These are phyloP conservation scores for Calidris pygmaea DNA, from an alignment of 2,113 vertebrate genomes.

Conservation along the genomic window DNA sequence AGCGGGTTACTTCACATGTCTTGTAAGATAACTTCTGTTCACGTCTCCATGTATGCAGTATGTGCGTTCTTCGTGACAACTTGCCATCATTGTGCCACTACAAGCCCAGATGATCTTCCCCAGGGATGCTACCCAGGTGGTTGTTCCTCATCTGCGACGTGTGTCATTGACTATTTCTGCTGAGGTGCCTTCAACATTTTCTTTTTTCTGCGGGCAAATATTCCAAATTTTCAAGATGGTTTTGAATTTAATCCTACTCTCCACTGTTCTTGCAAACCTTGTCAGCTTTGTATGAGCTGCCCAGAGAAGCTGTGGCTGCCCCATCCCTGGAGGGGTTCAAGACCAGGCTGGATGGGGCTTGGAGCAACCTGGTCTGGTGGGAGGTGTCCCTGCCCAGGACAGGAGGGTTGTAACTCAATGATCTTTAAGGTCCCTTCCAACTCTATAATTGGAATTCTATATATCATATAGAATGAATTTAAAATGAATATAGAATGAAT, in stretches of 20 bases:
- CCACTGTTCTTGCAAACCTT: not conserved
- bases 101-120: not conserved
- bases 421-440: too few species aligned
- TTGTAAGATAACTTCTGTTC: not conserved
- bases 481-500: too few species aligned
- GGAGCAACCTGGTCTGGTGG: too few species aligned
- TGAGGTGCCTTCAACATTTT: not conserved
- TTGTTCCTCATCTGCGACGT: not conserved
- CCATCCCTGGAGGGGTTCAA: too few species aligned
- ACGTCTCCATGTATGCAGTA: accelerated
- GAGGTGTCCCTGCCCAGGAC: too few species aligned
- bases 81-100: not conserved
- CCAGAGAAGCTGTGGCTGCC: too few species aligned
- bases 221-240: not conserved
- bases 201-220: not conserved
- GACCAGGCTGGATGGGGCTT: too few species aligned
- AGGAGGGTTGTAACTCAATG: too few species aligned
- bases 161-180: not conserved
- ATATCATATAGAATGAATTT: too few species aligned
- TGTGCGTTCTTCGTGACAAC: accelerated
- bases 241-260: not conserved
- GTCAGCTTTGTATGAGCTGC: not conserved
- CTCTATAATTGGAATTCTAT: too few species aligned
- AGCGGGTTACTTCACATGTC: not conserved
- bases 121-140: not conserved